Conservation (phyloP, 2,888 invertebrate species). For the Polylopha cassiicola region DNA sequence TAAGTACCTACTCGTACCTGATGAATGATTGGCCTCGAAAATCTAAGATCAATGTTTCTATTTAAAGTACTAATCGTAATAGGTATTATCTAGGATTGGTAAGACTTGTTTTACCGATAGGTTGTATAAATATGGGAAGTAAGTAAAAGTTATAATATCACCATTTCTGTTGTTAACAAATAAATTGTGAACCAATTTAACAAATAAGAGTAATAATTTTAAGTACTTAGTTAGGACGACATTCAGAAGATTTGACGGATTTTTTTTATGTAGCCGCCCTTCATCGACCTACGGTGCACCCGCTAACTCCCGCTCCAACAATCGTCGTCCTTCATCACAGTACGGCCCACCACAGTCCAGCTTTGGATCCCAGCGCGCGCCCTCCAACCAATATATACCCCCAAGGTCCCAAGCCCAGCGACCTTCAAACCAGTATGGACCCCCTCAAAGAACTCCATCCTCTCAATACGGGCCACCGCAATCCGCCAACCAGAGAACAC, state of each 20-base stretch:
- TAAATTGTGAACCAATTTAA: no score
- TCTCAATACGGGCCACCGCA: background rate
- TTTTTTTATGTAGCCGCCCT: slow-evolving; percentile 47
- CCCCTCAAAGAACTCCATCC: slow-evolving; percentile 1
- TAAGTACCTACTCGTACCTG: no score
- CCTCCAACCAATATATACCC: slow-evolving; percentile 17
- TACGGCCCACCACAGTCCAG: slow-evolving; percentile 25
- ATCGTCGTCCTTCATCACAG: slow-evolving; percentile 26
- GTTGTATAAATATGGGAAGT: no score
- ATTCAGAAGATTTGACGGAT: background rate
- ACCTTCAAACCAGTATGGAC: slow-evolving; percentile 23
- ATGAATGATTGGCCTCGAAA: no score
- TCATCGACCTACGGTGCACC: slow-evolving; percentile 65
- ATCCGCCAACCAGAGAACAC: background rate
- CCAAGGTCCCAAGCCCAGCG: slow-evolving; percentile 11
- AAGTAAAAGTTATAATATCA: no score
- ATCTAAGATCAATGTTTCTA: no score
- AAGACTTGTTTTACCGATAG: no score
- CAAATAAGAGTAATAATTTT: background rate
- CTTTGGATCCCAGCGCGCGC: slow-evolving; percentile 25
- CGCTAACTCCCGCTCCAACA: slow-evolving; percentile 4
- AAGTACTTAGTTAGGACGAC: background rate
- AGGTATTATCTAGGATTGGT: no score
- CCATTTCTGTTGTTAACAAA: no score
- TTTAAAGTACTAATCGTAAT: no score